Evolutionary conservation across 2,888 invertebrate genomes (phyloP), one percentile per base, ranked within the genome.

Genomic region (Heterodera filipjevi): DNA sequence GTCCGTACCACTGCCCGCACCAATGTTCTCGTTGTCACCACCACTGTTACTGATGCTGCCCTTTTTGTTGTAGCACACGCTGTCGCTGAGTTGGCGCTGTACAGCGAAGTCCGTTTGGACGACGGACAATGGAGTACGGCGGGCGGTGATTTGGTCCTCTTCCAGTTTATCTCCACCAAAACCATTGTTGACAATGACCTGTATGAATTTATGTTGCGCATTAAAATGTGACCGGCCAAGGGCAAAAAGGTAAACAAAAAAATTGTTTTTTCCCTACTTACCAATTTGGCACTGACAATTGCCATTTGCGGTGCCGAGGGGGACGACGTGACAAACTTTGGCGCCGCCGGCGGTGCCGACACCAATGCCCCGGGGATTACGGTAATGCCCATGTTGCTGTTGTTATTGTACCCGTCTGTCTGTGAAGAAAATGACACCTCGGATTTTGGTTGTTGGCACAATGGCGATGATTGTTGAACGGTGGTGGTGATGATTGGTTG

Each of bases 61-160:
- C 39, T 10, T 12, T 39, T 2, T n/a, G n/a, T 59, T 27, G 27
- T 27, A 59, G 59, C 59, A 59, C 10, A 22, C 5, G 22, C 68
- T 27, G 33, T 68, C 68, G 68, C 68, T 68, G 12, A 68, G 16
- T 32, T 68, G 68, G 32, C 68, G 68, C 33, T 35, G 68, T 35
- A 68, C 32, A 16, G 66, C 64, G 27, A 6, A 6, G 16, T 8
- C n/a, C 64, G 64, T 14, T 49, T 49, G 49, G 33, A 68, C 59
- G 10, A 59, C 27, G 10, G 59, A 59, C 59, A 22, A 27, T 8
- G 5, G 59, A 59, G 22, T 53, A 22, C 22, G 66, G 27, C 33
- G 66, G 30, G 68, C 35, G 14, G 3, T 32, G 14, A 3, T 68
- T n/a, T 68, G n/a, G 3, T 64, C 64, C 14, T 14, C 68, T 22